Conservation (phyloP, 2,888 invertebrate species). For the Achlya flavicornis region DNA sequence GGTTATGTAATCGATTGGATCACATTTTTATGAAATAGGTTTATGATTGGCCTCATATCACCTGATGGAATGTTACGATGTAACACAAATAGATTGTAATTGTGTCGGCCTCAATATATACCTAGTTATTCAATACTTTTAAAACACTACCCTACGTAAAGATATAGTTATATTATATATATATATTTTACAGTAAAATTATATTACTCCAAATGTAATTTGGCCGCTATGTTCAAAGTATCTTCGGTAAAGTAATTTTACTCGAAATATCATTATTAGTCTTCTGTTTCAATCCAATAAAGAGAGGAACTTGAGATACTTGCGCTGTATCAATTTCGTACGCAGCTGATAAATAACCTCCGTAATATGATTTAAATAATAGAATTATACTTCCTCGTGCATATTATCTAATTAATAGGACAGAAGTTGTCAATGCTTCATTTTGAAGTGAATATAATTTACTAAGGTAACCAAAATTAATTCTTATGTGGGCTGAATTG, state of each 20-base stretch:
- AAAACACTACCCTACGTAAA: neutral
- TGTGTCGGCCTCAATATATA: neutral
- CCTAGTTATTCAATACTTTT: neutral
- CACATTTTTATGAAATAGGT: conserved; percentile 4
- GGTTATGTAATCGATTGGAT: neutral
- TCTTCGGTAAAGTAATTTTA: no score
- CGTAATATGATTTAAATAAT: conserved; percentile 10
- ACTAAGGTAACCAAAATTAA: no score
- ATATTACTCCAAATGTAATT: no score
- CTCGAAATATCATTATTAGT: neutral
- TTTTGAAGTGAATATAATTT: no score
- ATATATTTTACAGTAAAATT: no score
- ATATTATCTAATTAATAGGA: neutral
- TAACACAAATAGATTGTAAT: conserved; percentile 4
- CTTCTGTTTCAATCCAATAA: conserved; percentile 9
- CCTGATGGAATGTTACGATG: conserved; percentile 6
- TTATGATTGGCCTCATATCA: conserved; percentile 11
- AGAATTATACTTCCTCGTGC: neutral
- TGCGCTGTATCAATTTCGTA: conserved; percentile 2
- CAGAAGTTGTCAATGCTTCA: no score
- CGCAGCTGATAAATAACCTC: conserved; percentile 5
- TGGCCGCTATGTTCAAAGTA: no score
- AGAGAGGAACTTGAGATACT: conserved; percentile 10
- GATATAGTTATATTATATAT: no score
- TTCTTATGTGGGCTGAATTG: no score